phyloP scores from a whole-genome alignment of 2,797 vertebrate species.

The Orestias chungarensis region DNA sequence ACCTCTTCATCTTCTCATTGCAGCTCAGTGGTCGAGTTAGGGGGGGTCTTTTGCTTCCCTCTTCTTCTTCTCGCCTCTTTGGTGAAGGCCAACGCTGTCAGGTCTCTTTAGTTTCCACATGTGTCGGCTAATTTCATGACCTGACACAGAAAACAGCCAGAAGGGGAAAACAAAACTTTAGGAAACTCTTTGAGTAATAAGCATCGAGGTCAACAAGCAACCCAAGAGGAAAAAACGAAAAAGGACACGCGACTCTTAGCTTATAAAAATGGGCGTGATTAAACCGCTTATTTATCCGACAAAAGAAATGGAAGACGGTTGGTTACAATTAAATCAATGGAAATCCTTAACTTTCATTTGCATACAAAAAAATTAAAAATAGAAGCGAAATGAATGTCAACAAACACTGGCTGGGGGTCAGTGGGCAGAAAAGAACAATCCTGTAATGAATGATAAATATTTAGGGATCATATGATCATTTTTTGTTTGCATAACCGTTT shows the following conservation, averaged over 20 bases:
- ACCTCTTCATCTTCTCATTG: conserved; percentile 45
- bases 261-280: background rate
- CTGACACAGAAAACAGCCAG: conserved; percentile 36
- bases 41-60: conserved; percentile 16
- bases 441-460: background rate
- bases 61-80: conserved; percentile 20
- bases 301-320: background rate
- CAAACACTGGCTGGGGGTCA: conserved; percentile 4
- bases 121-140: conserved; percentile 34
- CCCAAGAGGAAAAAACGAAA: conserved; percentile 9
- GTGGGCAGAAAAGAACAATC: background rate
- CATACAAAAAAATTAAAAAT: background rate
- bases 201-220: conserved; percentile 2
- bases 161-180: conserved; percentile 31
- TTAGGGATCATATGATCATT: conserved; percentile 4
- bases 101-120: conserved; percentile 16
- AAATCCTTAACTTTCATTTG: conserved; percentile 9
- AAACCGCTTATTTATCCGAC: background rate
- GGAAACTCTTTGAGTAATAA: conserved; percentile 21
- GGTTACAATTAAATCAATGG: background rate
- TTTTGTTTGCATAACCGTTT: conserved; percentile 18
- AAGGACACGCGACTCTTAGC: background rate
- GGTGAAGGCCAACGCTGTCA: conserved; percentile 28
- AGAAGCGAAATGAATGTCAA: conserved; percentile 19
- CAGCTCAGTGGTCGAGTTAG: conserved; percentile 15